Conservation (phyloP, 2,797 vertebrate species). For the Crocodylus rhombifer region DNA sequence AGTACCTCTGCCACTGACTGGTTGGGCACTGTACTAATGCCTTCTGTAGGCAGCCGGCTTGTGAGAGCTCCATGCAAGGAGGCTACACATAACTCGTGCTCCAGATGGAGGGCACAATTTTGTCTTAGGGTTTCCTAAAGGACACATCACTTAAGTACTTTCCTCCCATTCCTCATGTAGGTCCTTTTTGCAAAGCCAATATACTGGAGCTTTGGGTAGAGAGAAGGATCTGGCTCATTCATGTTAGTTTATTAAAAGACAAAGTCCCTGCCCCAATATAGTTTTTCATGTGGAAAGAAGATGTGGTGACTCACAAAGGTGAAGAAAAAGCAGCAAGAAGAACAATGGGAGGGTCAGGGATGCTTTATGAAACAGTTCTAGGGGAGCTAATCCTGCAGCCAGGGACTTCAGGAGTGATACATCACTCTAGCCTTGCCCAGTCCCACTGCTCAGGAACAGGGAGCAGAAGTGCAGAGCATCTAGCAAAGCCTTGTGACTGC, state of each 20-base stretch:
- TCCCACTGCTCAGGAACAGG: not conserved
- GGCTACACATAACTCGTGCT: too few species aligned
- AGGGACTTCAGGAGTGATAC: not conserved
- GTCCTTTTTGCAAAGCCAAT: not conserved
- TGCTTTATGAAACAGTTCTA: not conserved
- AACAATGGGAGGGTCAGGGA: not conserved
- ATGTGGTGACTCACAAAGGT: not conserved
- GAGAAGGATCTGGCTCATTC: slow-evolving; percentile 10
- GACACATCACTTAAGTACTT: not conserved
- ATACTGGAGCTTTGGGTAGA: not conserved
- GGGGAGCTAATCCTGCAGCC: not conserved
- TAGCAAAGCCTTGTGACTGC: not conserved
- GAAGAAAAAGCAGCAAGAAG: not conserved
- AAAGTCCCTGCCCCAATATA: slow-evolving; percentile 10
- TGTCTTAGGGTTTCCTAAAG: too few species aligned
- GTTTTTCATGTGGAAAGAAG: slow-evolving; percentile 19
- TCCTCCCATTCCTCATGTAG: not conserved
- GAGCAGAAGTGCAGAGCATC: not conserved
- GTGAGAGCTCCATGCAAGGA: too few species aligned
- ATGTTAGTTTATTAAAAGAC: slow-evolving; percentile 16
- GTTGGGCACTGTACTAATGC: too few species aligned
- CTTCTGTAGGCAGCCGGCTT: too few species aligned
- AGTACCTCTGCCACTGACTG: too few species aligned
- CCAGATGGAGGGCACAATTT: too few species aligned
- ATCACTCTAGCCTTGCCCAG: not conserved